These are phyloP conservation scores for Coregonus ussuriensis DNA, from an alignment of 2,797 vertebrate genomes.

Conservation along the genomic window DNA sequence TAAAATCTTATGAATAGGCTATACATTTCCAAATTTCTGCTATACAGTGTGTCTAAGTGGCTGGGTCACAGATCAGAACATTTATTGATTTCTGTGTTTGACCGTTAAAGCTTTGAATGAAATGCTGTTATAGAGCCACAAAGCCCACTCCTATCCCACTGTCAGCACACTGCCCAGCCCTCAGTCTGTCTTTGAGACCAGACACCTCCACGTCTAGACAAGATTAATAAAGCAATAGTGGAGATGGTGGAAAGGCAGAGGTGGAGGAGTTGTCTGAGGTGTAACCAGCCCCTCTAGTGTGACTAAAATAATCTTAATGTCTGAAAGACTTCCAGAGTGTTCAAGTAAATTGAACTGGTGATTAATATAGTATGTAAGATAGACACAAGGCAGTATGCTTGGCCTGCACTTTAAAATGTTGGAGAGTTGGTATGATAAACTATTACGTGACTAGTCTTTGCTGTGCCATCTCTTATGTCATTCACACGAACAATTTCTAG, in stretches of 20 bases:
- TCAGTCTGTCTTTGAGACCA: constrained; percentile 5
- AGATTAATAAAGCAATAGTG: background rate
- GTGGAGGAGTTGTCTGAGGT: background rate
- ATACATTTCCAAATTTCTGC: background rate
- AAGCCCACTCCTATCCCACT: background rate
- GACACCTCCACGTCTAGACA: constrained; percentile 40
- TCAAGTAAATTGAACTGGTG: too few species aligned
- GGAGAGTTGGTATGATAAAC: background rate
- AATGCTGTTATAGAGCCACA: background rate
- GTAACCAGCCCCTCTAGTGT: background rate
- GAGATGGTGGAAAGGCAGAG: background rate
- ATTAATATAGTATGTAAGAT: too few species aligned
- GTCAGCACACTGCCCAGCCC: background rate
- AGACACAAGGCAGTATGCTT: too few species aligned
- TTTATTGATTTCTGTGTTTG: background rate
- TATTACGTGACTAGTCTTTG: background rate
- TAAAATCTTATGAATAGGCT: too few species aligned
- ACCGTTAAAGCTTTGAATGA: background rate
- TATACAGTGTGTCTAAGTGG: background rate
- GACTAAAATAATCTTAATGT: background rate
- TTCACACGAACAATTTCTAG: background rate
- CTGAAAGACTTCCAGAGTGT: too few species aligned
- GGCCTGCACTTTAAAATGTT: background rate
- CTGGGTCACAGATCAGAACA: background rate
- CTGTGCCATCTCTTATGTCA: background rate